These are phyloP conservation scores for Helostoma temminkii DNA, from an alignment of 2,797 vertebrate species.

Conservation along the genomic window DNA sequence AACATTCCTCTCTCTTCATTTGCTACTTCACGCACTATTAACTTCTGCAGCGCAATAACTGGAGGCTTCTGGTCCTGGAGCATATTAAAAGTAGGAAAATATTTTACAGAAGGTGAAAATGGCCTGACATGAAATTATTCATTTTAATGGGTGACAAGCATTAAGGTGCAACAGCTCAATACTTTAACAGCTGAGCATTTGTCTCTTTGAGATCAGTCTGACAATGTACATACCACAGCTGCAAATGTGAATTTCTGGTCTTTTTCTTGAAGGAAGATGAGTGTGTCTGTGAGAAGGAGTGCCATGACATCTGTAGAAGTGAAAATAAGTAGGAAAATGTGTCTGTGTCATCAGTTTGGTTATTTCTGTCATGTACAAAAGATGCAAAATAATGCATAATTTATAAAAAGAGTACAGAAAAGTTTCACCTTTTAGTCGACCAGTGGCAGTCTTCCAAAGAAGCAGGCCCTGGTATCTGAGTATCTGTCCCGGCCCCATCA, in stretches of 20 bases:
- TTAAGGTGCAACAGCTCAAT: neutral
- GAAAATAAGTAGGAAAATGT: constrained; percentile 29
- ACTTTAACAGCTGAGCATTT: neutral
- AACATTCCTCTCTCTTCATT: constrained; percentile 98
- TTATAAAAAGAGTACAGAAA: fast-evolving
- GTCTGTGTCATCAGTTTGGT: neutral
- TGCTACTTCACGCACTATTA: constrained; percentile 97
- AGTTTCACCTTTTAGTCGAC: constrained; percentile 92
- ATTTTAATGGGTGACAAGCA: neutral
- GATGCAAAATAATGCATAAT: neutral
- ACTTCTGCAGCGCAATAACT: constrained; percentile 93
- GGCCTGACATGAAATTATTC: neutral
- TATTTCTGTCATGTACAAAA: neutral
- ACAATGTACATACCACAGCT: constrained; percentile 87
- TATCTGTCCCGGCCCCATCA: constrained; percentile 85
- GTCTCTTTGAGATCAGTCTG: neutral
- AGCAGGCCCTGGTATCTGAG: constrained; percentile 90
- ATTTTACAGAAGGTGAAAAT: neutral
- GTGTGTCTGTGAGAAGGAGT: constrained; percentile 90
- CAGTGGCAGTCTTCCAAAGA: constrained; percentile 96
- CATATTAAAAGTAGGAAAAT: neutral
- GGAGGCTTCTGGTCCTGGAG: constrained; percentile 95
- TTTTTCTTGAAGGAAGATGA: constrained; percentile 97
- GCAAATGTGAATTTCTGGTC: constrained; percentile 98
- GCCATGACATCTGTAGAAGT: constrained; percentile 89